Evolutionary conservation across 2,888 invertebrate species (phyloP).

Genomic region (Eucriotettix oculatus): DNA sequence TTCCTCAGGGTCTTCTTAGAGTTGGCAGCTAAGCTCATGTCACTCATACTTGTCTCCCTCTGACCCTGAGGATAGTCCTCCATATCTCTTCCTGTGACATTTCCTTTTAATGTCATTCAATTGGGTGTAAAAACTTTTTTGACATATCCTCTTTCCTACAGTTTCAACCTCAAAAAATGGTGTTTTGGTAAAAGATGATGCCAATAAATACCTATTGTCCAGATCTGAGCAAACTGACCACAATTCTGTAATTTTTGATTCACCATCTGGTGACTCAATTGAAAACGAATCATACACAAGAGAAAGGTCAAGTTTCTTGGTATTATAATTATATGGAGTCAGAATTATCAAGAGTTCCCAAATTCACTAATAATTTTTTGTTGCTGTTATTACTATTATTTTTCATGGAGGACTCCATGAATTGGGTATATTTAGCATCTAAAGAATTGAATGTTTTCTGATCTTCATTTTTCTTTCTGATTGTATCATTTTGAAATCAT

Average conservation of each 20-base stretch:
- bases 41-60: background rate
- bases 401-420: too few relatives aligned
- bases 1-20: background rate
- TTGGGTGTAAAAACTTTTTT: conserved; percentile 77
- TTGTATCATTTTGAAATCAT: too few relatives aligned
- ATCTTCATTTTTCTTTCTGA: background rate
- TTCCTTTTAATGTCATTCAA: conserved; percentile 67
- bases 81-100: conserved; percentile 2
- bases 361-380: too few relatives aligned
- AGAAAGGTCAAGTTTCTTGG: background rate
- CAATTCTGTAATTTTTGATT: conserved; percentile 38
- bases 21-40: background rate
- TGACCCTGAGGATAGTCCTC: background rate
- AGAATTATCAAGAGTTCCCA: background rate
- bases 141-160: conserved; percentile 67
- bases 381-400: too few relatives aligned
- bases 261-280: conserved; percentile 39
- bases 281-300: conserved; percentile 26
- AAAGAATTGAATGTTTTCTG: background rate
- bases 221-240: conserved; percentile 48
- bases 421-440: too few relatives aligned
- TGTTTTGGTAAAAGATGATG: conserved; percentile 1
- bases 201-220: conserved; percentile 10
- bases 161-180: conserved; percentile 38
- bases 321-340: conserved; percentile 3